Evolutionary conservation across 2,888 invertebrate species (phyloP).

Genomic region (Galeruca laticollis): DNA sequence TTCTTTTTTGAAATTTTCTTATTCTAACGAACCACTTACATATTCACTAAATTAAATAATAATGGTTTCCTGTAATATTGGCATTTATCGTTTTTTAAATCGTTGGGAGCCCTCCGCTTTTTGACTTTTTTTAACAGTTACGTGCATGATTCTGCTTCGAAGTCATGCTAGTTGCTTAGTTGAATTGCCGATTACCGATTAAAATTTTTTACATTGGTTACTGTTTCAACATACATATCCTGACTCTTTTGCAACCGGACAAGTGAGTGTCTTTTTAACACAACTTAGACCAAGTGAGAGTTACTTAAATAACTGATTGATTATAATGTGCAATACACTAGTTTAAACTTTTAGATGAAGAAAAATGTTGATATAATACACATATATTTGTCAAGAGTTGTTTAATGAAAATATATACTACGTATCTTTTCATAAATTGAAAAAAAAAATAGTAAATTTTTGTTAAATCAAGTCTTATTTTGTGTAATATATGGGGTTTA

Average conservation of each 20-base stretch:
- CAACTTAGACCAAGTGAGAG: not conserved
- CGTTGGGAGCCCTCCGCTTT: constrained; percentile 64
- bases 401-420: no score
- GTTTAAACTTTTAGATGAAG: not conserved
- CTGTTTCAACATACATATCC: constrained; percentile 33
- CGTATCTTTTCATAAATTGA: no score
- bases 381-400: no score
- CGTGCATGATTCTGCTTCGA: constrained; percentile 62
- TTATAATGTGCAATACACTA: not conserved
- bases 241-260: constrained; percentile 27
- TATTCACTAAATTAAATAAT: not conserved
- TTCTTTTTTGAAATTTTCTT: not conserved
- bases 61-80: constrained; percentile 48
- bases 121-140: constrained; percentile 53
- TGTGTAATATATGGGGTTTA: no score
- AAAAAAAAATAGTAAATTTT: no score
- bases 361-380: not conserved
- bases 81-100: constrained; percentile 51
- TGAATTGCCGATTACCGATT: constrained; percentile 47
- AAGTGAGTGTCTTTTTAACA: constrained; percentile 6
- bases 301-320: not conserved
- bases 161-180: constrained; percentile 60
- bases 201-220: constrained; percentile 42
- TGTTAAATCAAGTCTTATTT: no score
- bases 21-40: constrained; percentile 10